phyloP scores from a whole-genome alignment of 2,797 vertebrate species.

The Urocyon cinereoargenteus region DNA sequence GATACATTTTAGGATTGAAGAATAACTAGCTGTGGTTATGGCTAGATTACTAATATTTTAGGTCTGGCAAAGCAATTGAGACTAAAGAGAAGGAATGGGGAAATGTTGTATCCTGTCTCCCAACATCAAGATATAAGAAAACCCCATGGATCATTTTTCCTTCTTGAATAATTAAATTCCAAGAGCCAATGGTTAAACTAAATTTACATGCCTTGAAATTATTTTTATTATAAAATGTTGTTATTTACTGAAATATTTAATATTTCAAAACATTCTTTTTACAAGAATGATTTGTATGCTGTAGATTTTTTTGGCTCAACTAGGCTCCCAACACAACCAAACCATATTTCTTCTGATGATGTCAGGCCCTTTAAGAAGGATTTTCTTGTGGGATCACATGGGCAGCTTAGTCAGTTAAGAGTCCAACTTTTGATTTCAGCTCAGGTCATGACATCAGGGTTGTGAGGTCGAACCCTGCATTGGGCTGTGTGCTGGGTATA shows the following conservation, averaged over 20 bases:
- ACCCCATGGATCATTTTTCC: not conserved
- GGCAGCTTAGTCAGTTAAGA: not conserved
- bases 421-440: not conserved
- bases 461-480: not conserved
- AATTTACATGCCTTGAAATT: not conserved
- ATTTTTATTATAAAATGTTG: conserved; percentile 34
- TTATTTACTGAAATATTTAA: conserved; percentile 46
- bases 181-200: not conserved
- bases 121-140: conserved; percentile 46
- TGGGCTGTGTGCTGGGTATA: not conserved
- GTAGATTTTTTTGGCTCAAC: conserved; percentile 44
- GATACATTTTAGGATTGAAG: not conserved
- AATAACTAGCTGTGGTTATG: not conserved
- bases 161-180: conserved; percentile 20
- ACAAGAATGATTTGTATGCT: not conserved
- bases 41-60: not conserved
- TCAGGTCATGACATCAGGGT: not conserved
- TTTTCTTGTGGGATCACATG: conserved; percentile 23
- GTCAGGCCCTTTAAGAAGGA: conserved; percentile 14
- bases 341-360: not conserved
- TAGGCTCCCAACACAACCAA: not conserved
- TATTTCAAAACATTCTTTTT: not conserved
- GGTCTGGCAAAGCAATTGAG: not conserved
- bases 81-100: not conserved
- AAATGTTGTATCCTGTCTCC: not conserved